phyloP scores from a whole-genome alignment of 2,888 invertebrate genomes.

The Nemurella pictetii region DNA sequence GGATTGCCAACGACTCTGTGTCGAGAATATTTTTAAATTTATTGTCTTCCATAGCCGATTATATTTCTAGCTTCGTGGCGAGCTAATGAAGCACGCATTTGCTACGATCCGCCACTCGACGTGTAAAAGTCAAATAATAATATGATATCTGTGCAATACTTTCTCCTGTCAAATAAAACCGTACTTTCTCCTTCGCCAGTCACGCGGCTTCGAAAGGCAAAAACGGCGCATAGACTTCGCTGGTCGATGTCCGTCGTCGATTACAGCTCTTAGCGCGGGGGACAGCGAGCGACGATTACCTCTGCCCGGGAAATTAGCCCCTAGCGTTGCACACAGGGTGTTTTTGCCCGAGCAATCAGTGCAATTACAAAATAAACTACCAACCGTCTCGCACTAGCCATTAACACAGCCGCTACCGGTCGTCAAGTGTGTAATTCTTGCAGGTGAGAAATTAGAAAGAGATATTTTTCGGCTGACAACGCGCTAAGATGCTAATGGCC shows the following conservation, averaged over 20 bases:
- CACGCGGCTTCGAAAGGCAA: background rate
- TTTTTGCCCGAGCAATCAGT: background rate
- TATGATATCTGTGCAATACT: background rate
- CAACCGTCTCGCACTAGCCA: background rate
- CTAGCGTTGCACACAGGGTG: background rate
- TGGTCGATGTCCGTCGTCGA: too few relatives aligned
- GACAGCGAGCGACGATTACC: background rate
- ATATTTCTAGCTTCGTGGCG: background rate
- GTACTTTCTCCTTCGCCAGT: background rate
- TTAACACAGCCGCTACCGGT: too few relatives aligned
- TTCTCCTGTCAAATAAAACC: background rate
- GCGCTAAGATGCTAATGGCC: background rate
- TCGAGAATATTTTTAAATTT: background rate
- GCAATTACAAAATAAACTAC: background rate
- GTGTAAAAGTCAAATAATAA: background rate
- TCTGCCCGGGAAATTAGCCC: background rate
- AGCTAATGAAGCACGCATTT: background rate
- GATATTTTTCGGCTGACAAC: background rate
- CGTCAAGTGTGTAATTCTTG: background rate
- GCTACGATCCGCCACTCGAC: background rate
- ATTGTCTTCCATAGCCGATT: background rate
- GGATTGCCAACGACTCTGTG: too few relatives aligned
- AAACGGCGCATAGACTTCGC: background rate
- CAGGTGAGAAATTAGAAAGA: background rate
- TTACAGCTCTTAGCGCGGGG: too few relatives aligned